Base-by-base conservation (phyloP, 1,140 invertebrate species). In the Temnothorax nylanderi region DNA sequence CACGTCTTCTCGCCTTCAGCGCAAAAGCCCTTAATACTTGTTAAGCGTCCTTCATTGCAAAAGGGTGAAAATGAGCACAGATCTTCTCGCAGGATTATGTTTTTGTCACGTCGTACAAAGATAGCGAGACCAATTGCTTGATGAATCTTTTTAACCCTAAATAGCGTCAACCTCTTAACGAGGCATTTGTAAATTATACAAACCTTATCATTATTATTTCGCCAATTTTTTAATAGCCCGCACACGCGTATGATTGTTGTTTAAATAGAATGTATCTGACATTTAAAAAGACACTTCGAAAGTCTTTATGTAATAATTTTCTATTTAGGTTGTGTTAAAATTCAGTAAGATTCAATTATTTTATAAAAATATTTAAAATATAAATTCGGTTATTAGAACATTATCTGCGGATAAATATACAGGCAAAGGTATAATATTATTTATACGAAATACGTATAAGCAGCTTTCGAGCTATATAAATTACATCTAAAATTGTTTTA, bases 341-440 rank as follows among this genome's bases (percentile, higher is more conserved):
- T 26, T 6, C 7, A 4, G 6, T 41, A 26, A 74, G 26, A 56
- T 47, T 47, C 34, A 34, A 41, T 81, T 6, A 54, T 32, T 82
- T 54, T 69, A 47, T 26, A 44, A 18, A 47, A 47, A 69, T 69
- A 44, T 32, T 26, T 26, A 26, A 26, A 26, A 26, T 26, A 26
- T 26, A 26, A 26, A 47, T 58, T 44, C 6, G 0, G 32, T 34
- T 34, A 74, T 60, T 16, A 56, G 6, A 74, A 84, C 26, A 56
- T 69, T 32, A 71, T 81, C 3, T 34, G 32, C 2, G 16, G 10
- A 26, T 34, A 13, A 41, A 54, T 62, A 34, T 7, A 13, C 16
- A 65, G 16, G 3, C 18, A 78, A 44, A 78, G 18, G 7, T 74
- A 72, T n/a, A 44, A 41, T 60, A 76, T 81, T 56, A 80, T 41